Percentiles rank a stretch among this genome's conserved stretches.
phyloP scores from a whole-genome alignment of 2,113 vertebrate genomes.

The cat (Felis catus) region DNA sequence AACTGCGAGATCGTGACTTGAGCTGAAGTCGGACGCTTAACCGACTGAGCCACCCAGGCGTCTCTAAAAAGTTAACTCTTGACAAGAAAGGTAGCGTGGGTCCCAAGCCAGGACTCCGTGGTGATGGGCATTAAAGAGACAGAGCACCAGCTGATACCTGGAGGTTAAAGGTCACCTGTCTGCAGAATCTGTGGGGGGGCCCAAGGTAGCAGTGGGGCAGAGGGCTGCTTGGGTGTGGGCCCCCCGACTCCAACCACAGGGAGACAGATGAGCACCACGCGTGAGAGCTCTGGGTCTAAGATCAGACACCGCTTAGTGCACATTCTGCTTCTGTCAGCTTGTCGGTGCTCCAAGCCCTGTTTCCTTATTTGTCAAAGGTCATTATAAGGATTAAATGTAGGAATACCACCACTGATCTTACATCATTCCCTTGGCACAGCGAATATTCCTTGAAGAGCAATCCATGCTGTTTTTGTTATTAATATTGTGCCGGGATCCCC shows the following conservation, averaged over 20 bases:
- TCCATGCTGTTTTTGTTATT: not conserved
- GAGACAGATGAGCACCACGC: fast-evolving
- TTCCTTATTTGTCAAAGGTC: no score
- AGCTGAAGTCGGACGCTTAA: no score
- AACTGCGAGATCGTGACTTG: no score
- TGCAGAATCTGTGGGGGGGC: not conserved
- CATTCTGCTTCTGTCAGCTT: not conserved
- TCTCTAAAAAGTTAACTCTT: not conserved
- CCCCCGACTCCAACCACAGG: fast-evolving
- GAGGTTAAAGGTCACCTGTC: not conserved
- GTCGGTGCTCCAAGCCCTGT: fast-evolving
- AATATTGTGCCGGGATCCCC: not conserved
- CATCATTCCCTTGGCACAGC: fast-evolving
- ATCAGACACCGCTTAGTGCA: fast-evolving
- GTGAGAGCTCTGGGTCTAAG: fast-evolving
- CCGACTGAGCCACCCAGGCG: no score
- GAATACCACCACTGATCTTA: fast-evolving
- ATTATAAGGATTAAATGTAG: not conserved
- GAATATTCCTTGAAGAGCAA: not conserved
- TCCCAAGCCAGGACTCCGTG: fast-evolving
- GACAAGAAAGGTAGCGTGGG: not conserved
- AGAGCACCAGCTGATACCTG: not conserved
- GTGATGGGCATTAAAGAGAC: fast-evolving
- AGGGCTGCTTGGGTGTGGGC: fast-evolving
- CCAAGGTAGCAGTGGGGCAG: fast-evolving